phyloP scores from a whole-genome alignment of 2,113 vertebrate genomes.

The Phycodurus eques region DNA sequence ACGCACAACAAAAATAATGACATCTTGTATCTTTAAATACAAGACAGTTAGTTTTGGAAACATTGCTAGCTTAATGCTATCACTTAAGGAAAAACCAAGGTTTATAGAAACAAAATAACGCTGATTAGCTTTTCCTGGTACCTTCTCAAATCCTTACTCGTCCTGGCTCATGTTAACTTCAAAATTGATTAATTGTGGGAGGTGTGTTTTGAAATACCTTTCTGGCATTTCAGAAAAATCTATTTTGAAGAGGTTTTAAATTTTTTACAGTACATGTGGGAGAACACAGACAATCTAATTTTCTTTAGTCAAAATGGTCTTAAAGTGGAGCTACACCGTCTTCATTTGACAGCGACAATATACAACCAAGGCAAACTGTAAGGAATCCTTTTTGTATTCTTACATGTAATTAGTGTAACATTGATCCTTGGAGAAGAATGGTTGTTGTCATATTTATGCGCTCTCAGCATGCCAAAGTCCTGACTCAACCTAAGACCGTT shows the following conservation, averaged over 20 bases:
- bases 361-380: not conserved
- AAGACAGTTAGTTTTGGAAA: too few relatives aligned
- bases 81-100: too few relatives aligned
- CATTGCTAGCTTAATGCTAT: too few relatives aligned
- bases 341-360: not conserved
- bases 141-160: too few relatives aligned
- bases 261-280: too few relatives aligned
- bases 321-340: not conserved
- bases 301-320: not conserved
- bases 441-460: not conserved
- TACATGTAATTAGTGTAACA: not conserved
- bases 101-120: too few relatives aligned
- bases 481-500: not conserved
- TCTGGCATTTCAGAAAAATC: not conserved
- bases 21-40: too few relatives aligned
- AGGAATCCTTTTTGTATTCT: not conserved
- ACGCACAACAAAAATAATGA: too few relatives aligned
- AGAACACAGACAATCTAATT: not conserved
- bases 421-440: not conserved
- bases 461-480: not conserved
- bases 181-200: too few relatives aligned
- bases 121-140: too few relatives aligned
- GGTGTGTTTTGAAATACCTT: too few relatives aligned
- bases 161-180: too few relatives aligned
- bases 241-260: not conserved